Conservation (phyloP, 2,888 invertebrate genomes). For the Aspidiotus rigidus region DNA sequence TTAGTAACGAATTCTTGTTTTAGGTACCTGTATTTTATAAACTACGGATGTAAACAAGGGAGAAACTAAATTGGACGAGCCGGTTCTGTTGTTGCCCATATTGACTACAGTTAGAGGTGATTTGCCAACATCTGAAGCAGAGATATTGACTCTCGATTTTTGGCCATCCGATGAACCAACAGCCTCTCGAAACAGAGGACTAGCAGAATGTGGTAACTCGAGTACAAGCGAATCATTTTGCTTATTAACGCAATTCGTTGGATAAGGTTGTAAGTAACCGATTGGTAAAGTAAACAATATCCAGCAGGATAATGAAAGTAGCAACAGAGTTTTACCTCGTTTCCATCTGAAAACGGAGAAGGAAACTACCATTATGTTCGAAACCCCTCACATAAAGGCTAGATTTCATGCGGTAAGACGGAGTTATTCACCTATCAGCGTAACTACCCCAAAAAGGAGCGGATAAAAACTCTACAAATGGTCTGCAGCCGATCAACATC, state of each 20-base stretch:
- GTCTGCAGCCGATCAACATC: slow-evolving; percentile 85
- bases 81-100: slow-evolving; percentile 3
- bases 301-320: slow-evolving; percentile 89
- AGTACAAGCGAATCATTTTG: slow-evolving; percentile 17
- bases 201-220: slow-evolving; percentile 14
- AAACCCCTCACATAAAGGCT: background rate
- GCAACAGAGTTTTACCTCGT: slow-evolving; percentile 74
- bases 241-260: slow-evolving; percentile 61
- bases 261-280: slow-evolving; percentile 89
- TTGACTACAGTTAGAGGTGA: slow-evolving; percentile 20
- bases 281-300: slow-evolving; percentile 92
- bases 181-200: background rate
- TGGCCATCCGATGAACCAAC: background rate
- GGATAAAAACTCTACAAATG: slow-evolving; percentile 92
- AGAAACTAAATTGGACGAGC: slow-evolving; percentile 18
- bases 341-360: slow-evolving; percentile 54
- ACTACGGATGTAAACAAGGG: slow-evolving; percentile 25
- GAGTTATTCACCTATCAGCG: slow-evolving; percentile 61
- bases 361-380: background rate
- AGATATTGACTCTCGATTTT: background rate
- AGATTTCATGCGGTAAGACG: background rate
- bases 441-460: slow-evolving; percentile 97
- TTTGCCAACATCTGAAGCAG: slow-evolving; percentile 22
- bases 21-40: slow-evolving; percentile 21
- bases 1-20: background rate